Percentiles rank a stretch among this genome's conserved stretches.
These are phyloP conservation scores for Caenorhabditis inopinata DNA, from an alignment of 1,140 invertebrate species.

Conservation along the genomic window DNA sequence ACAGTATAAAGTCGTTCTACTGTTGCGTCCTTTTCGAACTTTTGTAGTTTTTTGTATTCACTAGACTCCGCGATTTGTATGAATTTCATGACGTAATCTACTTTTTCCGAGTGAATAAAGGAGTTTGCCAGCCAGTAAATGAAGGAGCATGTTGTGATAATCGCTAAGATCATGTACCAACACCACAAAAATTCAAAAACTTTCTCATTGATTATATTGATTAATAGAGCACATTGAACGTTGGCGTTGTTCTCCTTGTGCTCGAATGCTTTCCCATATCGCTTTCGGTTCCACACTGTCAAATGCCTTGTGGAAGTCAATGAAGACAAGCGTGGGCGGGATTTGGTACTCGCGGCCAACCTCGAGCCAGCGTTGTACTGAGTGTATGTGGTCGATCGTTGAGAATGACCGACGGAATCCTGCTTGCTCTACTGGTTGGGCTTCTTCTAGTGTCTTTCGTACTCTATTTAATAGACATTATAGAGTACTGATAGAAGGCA, in stretches of 20 bases:
- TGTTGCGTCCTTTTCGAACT: constrained; percentile 35
- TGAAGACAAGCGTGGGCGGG: no score
- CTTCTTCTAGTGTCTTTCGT: no score
- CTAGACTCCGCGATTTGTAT: constrained; percentile 63
- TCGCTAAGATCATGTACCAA: constrained; percentile 62
- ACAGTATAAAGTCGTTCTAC: constrained; percentile 27
- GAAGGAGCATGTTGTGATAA: constrained; percentile 63
- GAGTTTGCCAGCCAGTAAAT: constrained; percentile 62
- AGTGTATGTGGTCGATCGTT: no score
- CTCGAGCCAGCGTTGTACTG: no score
- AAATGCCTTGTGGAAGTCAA: no score
- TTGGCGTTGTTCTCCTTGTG: no score
- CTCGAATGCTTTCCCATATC: no score
- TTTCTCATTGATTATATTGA: constrained; percentile 66
- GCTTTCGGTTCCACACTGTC: no score
- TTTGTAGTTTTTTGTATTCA: constrained; percentile 45
- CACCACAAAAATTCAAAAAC: constrained; percentile 65
- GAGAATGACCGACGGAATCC: no score
- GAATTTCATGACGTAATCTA: constrained; percentile 64
- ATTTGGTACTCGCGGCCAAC: no score
- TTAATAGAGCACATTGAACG: constrained; percentile 65
- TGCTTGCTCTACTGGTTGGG: no score
- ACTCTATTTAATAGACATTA: no score
- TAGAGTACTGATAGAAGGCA: constrained; percentile 64
- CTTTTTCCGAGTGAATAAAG: constrained; percentile 54